Percentiles rank a stretch among this genome's conserved stretches.
Conservation (phyloP, 2,113 vertebrate species). For the Silurus glanis region DNA sequence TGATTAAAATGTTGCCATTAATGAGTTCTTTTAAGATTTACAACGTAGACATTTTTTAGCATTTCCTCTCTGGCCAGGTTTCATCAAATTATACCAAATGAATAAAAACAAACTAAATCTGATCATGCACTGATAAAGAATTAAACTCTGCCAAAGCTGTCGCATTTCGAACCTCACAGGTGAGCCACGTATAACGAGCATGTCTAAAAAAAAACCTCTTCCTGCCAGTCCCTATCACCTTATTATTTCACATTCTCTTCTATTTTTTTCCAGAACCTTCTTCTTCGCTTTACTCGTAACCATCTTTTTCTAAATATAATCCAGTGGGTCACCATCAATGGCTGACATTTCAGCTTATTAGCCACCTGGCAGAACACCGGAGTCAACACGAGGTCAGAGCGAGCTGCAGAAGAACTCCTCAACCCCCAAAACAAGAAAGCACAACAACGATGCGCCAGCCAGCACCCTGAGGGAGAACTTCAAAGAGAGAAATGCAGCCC, state of each 20-base stretch:
- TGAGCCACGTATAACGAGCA: constrained; percentile 7
- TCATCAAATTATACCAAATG: not conserved
- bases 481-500: constrained; percentile 30
- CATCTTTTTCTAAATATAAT: constrained; percentile 59
- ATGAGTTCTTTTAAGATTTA: not conserved
- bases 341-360: constrained; percentile 58
- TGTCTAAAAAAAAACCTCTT: not conserved
- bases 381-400: constrained; percentile 28
- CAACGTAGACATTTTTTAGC: not conserved
- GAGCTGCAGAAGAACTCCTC: constrained; percentile 14
- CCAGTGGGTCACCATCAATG: constrained; percentile 44
- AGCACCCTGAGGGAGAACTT: constrained; percentile 27
- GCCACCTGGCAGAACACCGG: constrained; percentile 43
- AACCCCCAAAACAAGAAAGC: constrained; percentile 7
- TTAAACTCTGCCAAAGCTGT: not conserved
- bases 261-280: not conserved
- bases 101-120: not conserved
- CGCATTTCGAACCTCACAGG: not conserved
- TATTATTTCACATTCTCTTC: not conserved
- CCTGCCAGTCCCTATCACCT: not conserved
- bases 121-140: not conserved
- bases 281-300: not conserved
- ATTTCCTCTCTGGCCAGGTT: not conserved
- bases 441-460: constrained; percentile 17
- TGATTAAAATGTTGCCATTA: not conserved